These are phyloP conservation scores for Phyllostomus hastatus DNA, from an alignment of 2,113 vertebrate species.

Conservation along the genomic window DNA sequence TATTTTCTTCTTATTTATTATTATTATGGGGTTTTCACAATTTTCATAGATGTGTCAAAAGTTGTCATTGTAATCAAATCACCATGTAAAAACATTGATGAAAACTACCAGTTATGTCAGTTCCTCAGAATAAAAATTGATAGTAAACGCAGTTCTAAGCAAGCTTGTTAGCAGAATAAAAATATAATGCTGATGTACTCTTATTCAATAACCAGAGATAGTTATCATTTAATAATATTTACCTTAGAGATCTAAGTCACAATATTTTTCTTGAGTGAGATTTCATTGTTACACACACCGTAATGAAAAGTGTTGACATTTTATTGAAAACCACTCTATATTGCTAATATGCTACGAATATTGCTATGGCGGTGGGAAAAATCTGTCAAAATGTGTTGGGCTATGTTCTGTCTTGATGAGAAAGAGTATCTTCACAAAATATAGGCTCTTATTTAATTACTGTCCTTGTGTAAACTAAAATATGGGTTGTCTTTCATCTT, in stretches of 20 bases:
- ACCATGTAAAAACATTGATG: slow-evolving; percentile 57
- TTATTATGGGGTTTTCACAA: neutral
- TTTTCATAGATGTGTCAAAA: slow-evolving; percentile 19
- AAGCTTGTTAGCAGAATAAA: slow-evolving; percentile 66
- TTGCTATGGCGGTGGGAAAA: slow-evolving; percentile 40
- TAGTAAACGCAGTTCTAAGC: slow-evolving; percentile 51
- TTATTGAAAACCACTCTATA: slow-evolving; percentile 72
- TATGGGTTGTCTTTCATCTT: neutral
- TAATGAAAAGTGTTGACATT: slow-evolving; percentile 66
- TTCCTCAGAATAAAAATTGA: slow-evolving; percentile 60
- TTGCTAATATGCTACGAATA: slow-evolving; percentile 73
- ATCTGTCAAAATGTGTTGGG: slow-evolving; percentile 73
- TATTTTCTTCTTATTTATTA: neutral
- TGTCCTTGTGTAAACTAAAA: slow-evolving; percentile 52
- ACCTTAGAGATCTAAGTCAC: slow-evolving; percentile 61
- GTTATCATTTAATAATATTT: slow-evolving; percentile 60
- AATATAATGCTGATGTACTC: neutral
- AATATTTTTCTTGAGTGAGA: slow-evolving; percentile 64
- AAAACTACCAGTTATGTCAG: slow-evolving; percentile 70
- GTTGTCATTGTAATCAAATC: slow-evolving; percentile 69
- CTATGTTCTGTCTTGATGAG: slow-evolving; percentile 69
- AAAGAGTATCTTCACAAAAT: slow-evolving; percentile 60
- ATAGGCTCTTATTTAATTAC: slow-evolving; percentile 68
- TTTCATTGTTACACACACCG: slow-evolving; percentile 61
- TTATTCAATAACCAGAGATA: slow-evolving; percentile 25